A percentile compares a stretch with the other conserved stretches of the same genome.
Evolutionary conservation across 2,113 vertebrate genomes (phyloP).

Genomic region (Mastomys coucha): DNA sequence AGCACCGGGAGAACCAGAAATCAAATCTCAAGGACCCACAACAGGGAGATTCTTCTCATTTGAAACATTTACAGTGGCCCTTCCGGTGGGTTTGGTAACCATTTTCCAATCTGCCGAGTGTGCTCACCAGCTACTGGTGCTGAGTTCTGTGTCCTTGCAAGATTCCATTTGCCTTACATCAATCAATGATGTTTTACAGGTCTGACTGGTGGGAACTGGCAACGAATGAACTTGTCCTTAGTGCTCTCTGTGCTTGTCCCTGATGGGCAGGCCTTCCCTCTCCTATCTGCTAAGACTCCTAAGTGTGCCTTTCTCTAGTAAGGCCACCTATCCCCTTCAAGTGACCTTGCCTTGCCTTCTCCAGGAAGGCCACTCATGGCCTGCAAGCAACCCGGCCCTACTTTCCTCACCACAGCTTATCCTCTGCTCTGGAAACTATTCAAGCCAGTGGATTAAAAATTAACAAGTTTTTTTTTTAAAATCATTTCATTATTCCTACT

Average conservation of each 20-base stretch:
- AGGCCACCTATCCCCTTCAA: background rate
- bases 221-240: background rate
- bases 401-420: background rate
- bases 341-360: background rate
- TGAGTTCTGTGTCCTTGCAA: background rate
- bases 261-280: background rate
- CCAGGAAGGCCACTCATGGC: background rate
- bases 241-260: background rate
- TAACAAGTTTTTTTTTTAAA: background rate
- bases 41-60: background rate
- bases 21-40: background rate
- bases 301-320: background rate
- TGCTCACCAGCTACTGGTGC: background rate
- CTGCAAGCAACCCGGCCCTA: background rate
- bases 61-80: background rate
- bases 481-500: background rate
- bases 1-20: background rate
- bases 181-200: background rate
- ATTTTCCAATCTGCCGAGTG: background rate
- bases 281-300: background rate
- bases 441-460: background rate
- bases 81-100: background rate
- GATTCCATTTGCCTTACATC: background rate
- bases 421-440: background rate
- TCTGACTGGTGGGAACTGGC: background rate